Evolutionary conservation across 2,113 vertebrate species (phyloP), one percentile per base, ranked within the genome.

Genomic region (Gobiocypris rarus): DNA sequence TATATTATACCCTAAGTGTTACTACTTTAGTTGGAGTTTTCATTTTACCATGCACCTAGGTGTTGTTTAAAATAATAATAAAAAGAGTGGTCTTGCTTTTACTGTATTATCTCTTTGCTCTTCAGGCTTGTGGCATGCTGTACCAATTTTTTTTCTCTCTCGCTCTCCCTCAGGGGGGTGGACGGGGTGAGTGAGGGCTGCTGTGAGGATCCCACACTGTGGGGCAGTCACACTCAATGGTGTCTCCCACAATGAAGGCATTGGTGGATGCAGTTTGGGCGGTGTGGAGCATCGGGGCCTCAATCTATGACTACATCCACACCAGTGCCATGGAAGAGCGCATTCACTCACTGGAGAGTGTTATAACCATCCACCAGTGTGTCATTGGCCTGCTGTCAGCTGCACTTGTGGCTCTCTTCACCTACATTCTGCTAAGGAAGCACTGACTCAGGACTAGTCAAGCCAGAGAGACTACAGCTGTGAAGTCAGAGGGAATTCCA

Each of bases 271-370:
- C 91, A 0, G 84, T 93, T 14, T 95, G 94, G 94, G 91, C 88
- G 0, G 91, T 94, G 85, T 95, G 94, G 94, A 95, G 94, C 89
- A 92, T 95, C 41, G 92, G 91, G 11, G 92, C 91, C 86, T 94
- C 92, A 75, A 90, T 95, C 78, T 95, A 95, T 87, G 94, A 95
- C 91, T 95, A 95, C 90, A 89, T 95, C 84, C 86, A 95, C 91
- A 95, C 94, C 86, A 94, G 83, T 41, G 93, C 94, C 85, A 95
- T 95, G 94, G 94, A 95, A 89, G 93, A 94, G 85, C 93, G 94
- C 75, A 94, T 95, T 87, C 92, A 93, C 82, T 83, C 92, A 24
- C 90, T 95, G 89, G 94, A 95, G 91, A 89, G 91, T 28, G 87
- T 92, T 87, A 90, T 94, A 83, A 90, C 89, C 80, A 75, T 94